phyloP scores from a whole-genome alignment of 2,888 invertebrate genomes.

The Mechanitis mazaeus region DNA sequence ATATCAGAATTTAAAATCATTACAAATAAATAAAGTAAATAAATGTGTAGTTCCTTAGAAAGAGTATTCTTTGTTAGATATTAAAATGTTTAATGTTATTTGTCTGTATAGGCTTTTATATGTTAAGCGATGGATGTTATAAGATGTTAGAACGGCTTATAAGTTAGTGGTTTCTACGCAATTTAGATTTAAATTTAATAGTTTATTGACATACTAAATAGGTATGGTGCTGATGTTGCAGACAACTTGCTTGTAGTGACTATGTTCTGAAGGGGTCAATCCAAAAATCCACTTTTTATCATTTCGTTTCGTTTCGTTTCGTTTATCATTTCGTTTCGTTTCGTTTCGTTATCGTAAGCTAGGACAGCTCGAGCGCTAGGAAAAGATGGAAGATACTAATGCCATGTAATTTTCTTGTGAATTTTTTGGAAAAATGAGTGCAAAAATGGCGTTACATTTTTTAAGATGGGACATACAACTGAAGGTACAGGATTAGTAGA shows the following conservation, averaged over 20 bases:
- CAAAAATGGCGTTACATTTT: no score
- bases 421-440: no score
- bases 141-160: conserved; percentile 21
- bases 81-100: conserved; percentile 58
- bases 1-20: neutral
- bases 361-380: no score
- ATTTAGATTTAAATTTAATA: conserved; percentile 6
- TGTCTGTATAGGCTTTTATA: conserved; percentile 52
- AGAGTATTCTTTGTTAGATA: conserved; percentile 41
- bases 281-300: no score
- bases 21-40: conserved; percentile 14
- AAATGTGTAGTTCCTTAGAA: conserved; percentile 29
- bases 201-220: neutral
- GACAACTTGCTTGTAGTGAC: neutral
- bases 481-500: no score
- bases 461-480: no score
- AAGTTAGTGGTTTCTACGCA: conserved; percentile 10
- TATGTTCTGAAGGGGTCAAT: no score
- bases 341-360: no score
- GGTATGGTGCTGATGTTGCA: neutral
- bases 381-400: no score
- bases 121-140: conserved; percentile 39
- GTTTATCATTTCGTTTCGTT: no score
- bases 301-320: no score
- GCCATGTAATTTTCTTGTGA: no score